These are phyloP conservation scores for Orthonychiurus folsomi DNA, from an alignment of 2,888 invertebrate species.

Conservation along the genomic window DNA sequence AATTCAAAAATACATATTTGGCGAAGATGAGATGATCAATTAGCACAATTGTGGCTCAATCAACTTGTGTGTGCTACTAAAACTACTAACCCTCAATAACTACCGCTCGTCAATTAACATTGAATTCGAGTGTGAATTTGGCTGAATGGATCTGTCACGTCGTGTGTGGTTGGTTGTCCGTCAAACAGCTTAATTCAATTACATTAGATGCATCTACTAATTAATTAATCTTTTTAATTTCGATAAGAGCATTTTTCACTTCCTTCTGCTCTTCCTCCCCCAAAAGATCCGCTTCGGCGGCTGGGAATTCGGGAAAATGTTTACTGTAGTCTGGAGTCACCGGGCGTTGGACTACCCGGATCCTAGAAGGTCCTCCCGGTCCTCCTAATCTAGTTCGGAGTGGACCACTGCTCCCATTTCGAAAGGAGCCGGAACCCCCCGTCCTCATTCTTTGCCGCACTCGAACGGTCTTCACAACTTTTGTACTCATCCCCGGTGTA, in stretches of 20 bases:
- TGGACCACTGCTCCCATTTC: constrained; percentile 19
- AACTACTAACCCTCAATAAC: no score
- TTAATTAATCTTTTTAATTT: constrained; percentile 33
- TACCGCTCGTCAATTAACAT: no score
- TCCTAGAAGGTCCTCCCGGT: constrained; percentile 14
- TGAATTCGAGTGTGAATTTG: no score
- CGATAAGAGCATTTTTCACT: constrained; percentile 41
- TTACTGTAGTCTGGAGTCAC: constrained; percentile 39
- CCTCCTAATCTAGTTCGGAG: constrained; percentile 31
- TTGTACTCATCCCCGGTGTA: constrained; percentile 31
- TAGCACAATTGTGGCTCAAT: no score
- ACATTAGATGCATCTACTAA: no score
- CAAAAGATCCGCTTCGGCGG: constrained; percentile 38
- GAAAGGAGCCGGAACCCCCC: background rate
- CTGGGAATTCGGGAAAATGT: constrained; percentile 40
- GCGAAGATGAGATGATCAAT: no score
- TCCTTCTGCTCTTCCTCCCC: constrained; percentile 41
- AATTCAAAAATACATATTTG: no score
- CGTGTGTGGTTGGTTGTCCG: no score
- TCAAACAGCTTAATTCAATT: no score
- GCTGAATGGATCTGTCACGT: no score
- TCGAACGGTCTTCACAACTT: constrained; percentile 39
- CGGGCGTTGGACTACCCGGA: constrained; percentile 39
- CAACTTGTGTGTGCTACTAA: no score
- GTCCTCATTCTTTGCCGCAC: constrained; percentile 39